A percentile compares a stretch with the other conserved stretches of the same genome.
phyloP scores from a whole-genome alignment of 2,888 invertebrate genomes.

The Calameuta idolon region DNA sequence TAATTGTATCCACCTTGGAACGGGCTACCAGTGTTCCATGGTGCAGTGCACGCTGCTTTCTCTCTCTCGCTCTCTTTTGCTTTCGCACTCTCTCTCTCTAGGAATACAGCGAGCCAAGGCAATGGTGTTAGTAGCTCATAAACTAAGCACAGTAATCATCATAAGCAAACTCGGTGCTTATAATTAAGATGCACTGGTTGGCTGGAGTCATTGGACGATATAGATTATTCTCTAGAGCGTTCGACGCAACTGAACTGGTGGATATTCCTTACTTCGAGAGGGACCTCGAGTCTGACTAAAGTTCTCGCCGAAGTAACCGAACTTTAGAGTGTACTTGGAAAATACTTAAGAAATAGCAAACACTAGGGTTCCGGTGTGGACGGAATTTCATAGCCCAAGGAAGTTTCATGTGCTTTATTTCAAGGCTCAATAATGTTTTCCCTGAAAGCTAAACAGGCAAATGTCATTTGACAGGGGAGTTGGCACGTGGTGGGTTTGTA shows the following conservation, averaged over 20 bases:
- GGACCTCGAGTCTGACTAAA: background rate
- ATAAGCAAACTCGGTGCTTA: slow-evolving; percentile 6
- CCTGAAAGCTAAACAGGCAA: background rate
- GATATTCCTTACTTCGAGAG: background rate
- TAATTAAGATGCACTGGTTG: background rate
- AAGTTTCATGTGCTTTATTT: background rate
- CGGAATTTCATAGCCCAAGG: background rate
- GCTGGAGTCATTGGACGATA: background rate
- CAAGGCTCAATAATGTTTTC: background rate
- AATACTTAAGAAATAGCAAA: background rate
- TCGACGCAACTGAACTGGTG: background rate
- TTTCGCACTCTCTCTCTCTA: too few relatives aligned
- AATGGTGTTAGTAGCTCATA: slow-evolving; percentile 21
- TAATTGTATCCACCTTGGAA: slow-evolving; percentile 13
- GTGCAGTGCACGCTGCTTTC: background rate
- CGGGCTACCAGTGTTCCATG: background rate
- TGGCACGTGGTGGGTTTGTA: background rate
- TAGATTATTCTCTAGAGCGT: background rate
- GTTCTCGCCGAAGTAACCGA: background rate
- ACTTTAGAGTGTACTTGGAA: background rate
- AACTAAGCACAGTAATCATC: slow-evolving; percentile 36
- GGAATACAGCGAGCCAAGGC: background rate
- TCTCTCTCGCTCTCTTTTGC: too few relatives aligned
- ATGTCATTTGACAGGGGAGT: background rate
- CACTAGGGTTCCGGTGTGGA: background rate